These are phyloP conservation scores for Riparia riparia DNA, from an alignment of 2,113 vertebrate genomes.

Conservation along the genomic window DNA sequence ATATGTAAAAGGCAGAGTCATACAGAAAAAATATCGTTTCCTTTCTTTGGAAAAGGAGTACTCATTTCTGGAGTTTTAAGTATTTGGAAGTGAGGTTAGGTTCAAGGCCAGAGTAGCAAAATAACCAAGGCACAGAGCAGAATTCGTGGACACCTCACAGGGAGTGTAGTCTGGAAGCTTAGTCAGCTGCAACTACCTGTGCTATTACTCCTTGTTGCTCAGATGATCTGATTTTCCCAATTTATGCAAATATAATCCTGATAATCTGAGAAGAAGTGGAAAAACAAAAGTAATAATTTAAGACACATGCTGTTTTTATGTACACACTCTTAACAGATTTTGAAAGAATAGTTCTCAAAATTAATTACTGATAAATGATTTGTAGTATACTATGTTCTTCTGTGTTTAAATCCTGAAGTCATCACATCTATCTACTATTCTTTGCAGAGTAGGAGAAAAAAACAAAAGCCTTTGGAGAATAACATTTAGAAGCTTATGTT, in stretches of 20 bases:
- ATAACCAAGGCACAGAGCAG: background rate
- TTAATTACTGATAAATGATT: background rate
- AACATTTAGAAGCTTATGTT: background rate
- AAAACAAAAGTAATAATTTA: background rate
- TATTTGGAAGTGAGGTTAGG: background rate
- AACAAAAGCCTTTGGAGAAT: background rate
- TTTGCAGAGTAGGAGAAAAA: background rate
- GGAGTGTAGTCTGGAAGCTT: background rate
- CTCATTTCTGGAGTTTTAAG: constrained; percentile 12
- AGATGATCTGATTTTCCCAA: background rate
- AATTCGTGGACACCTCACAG: background rate
- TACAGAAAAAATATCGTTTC: background rate
- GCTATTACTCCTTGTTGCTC: background rate
- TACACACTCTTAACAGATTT: background rate
- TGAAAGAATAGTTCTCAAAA: background rate
- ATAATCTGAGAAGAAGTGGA: background rate
- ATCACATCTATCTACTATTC: accelerated
- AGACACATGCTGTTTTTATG: background rate
- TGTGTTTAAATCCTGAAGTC: background rate
- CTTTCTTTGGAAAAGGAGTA: constrained; percentile 25
- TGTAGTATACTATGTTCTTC: background rate
- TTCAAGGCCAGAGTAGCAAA: background rate
- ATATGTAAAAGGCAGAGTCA: background rate
- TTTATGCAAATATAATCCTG: background rate
- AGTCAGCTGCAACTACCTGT: background rate